A percentile compares a stretch with the other conserved stretches of the same genome.
Evolutionary conservation across 2,113 vertebrate species (phyloP).

Genomic region (Euleptes europaea): DNA sequence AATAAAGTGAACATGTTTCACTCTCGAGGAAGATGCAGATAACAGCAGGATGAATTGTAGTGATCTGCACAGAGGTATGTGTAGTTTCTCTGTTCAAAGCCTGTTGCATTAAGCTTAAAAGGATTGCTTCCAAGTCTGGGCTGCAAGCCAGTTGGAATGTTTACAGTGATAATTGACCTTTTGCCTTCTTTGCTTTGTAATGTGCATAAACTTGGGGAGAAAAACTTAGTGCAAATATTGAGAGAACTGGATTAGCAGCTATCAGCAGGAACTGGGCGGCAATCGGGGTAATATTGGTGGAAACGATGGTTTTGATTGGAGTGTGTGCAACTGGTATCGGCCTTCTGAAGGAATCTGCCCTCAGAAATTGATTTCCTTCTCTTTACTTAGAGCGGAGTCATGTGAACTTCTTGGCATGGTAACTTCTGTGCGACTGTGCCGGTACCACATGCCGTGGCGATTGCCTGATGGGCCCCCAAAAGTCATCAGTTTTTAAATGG

Average conservation of each 20-base stretch:
- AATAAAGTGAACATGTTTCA: background rate
- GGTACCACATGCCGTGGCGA: background rate
- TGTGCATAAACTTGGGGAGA: background rate
- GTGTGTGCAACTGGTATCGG: background rate
- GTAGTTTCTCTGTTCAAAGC: background rate
- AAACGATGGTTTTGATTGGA: background rate
- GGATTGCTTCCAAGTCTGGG: background rate
- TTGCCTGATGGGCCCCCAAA: no score
- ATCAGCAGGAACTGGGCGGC: background rate
- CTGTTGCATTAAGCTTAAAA: background rate
- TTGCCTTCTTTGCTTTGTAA: slow-evolving; percentile 7
- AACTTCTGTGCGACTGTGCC: background rate
- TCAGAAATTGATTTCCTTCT: background rate
- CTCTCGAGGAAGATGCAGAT: background rate
- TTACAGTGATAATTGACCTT: slow-evolving; percentile 24
- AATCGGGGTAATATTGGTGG: background rate
- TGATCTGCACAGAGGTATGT: background rate
- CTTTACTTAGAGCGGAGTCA: background rate
- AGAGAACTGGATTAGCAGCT: background rate
- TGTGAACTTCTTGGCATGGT: background rate
- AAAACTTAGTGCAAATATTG: background rate
- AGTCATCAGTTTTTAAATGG: background rate
- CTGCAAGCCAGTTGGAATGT: background rate
- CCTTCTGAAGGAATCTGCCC: background rate
- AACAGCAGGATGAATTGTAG: background rate